Evolutionary conservation across 1,140 invertebrate species (phyloP).

Genomic region (Reticulitermes speratus): DNA sequence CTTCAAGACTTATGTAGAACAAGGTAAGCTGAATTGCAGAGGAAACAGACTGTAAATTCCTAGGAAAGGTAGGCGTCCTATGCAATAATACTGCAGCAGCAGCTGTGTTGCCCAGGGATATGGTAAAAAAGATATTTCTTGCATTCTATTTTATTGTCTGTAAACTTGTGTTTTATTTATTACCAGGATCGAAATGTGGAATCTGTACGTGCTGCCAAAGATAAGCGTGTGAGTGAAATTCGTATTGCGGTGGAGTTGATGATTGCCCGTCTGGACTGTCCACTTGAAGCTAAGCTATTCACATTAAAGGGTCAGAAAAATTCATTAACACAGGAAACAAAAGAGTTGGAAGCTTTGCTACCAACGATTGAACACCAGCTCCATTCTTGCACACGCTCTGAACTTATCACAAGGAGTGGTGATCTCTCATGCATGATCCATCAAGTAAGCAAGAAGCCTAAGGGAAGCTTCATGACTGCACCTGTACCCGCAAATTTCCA

Average conservation of each 20-base stretch:
- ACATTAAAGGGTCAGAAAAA: constrained; percentile 89
- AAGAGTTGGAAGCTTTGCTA: constrained; percentile 79
- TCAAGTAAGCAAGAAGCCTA: constrained; percentile 80
- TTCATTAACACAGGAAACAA: constrained; percentile 80
- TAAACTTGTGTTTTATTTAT: constrained; percentile 29
- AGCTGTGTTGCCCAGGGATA: too few species aligned
- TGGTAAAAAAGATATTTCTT: too few species aligned
- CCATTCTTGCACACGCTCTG: constrained; percentile 70
- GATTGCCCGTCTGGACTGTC: constrained; percentile 87
- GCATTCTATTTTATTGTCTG: too few species aligned
- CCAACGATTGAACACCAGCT: constrained; percentile 84
- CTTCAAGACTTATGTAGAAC: too few species aligned
- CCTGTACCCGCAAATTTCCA: constrained; percentile 90
- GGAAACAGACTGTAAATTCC: too few species aligned
- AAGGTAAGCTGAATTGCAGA: too few species aligned
- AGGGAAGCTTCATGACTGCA: constrained; percentile 83
- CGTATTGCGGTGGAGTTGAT: constrained; percentile 90
- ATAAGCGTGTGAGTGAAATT: constrained; percentile 88
- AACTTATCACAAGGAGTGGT: constrained; percentile 76
- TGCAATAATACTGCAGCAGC: too few species aligned
- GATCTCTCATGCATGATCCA: constrained; percentile 82
- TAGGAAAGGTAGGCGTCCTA: too few species aligned
- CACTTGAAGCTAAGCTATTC: constrained; percentile 84
- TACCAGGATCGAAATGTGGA: constrained; percentile 85
- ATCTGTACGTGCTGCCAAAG: constrained; percentile 84